Base-by-base conservation (phyloP, 2,888 invertebrate species). In the Galeopsomyia nigrocyanea region DNA sequence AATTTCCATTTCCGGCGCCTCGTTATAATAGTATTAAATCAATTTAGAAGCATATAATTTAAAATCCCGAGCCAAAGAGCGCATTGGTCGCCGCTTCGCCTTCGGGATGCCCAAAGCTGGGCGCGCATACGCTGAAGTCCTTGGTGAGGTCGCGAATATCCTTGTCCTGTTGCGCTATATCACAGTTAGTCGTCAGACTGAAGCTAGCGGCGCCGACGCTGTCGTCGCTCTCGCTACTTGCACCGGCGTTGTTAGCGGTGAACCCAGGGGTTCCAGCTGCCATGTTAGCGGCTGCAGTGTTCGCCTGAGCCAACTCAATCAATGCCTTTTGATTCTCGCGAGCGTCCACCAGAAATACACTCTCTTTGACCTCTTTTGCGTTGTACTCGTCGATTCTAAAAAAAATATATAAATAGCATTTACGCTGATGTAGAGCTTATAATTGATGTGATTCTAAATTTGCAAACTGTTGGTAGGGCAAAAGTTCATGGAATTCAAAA, bases 321-420 rank as follows among this genome's bases (percentile, higher is more conserved):
- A 92, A 79, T 21, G 90, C 90, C 75, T 91, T 90, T 81, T 94
- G 93, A 73, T 91, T 92, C 82, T 93, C 93, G 78, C 93, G 91
- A 31, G 94, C 93, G 86, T 94, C 93, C 78, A 94, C 87, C 82
- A 94, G 87, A 86, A 95, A 95, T 82, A 95, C 93, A 84, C 94
- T 95, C 87, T 95, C 94, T 87, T 93, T 93, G 0, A 92, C 90
- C 86, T 92, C 90, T 81, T 93, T 93, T 50, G 89, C 89, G 50
- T 90, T 91, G 81, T 91, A 91, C 79, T 93, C 91, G 80, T 95
- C 94, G 79, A 95, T 92, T 87, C 86, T 86, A 67, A 51, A 26
- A 58, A 46, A 16, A 66, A 55, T 13, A 21, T 13, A 39, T 39
- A 7, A 13, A 39, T 39, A 56, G 56, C 21, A 22, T 19, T 19